A percentile compares a stretch with the other conserved stretches of the same genome.
These are phyloP conservation scores for Acyrthosiphon pisum DNA, from an alignment of 1,140 invertebrate species.

Conservation along the genomic window DNA sequence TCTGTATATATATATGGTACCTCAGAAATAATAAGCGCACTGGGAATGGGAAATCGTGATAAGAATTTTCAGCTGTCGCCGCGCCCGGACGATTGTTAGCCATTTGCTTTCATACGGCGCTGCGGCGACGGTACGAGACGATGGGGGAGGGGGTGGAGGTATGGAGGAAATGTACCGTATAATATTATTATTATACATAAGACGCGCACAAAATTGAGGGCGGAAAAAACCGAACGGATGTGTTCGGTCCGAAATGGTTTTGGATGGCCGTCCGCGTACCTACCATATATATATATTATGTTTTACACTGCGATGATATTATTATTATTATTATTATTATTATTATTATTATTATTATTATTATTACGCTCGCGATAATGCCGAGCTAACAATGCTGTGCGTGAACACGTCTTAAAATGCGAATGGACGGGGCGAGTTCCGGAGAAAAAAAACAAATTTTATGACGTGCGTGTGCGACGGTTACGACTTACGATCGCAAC, in stretches of 20 bases:
- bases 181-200: not conserved
- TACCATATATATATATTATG: not conserved
- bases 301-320: not conserved
- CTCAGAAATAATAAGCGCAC: not conserved
- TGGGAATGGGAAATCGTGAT: slow-evolving; percentile 20
- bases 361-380: not conserved
- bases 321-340: not conserved
- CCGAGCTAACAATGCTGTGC: not conserved
- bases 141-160: too few species aligned
- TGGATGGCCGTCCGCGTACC: not conserved
- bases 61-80: not conserved
- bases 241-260: not conserved
- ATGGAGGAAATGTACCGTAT: not conserved
- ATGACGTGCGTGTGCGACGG: not conserved
- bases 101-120: not conserved
- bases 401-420: not conserved
- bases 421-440: not conserved
- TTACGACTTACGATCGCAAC: not conserved
- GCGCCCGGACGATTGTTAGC: not conserved
- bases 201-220: not conserved
- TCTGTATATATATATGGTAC: not conserved
- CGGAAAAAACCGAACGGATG: not conserved
- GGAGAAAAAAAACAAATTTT: not conserved
- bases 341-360: not conserved
- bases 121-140: too few species aligned